Conservation (phyloP, 1,140 invertebrate species). For the Pissodes strobi region DNA sequence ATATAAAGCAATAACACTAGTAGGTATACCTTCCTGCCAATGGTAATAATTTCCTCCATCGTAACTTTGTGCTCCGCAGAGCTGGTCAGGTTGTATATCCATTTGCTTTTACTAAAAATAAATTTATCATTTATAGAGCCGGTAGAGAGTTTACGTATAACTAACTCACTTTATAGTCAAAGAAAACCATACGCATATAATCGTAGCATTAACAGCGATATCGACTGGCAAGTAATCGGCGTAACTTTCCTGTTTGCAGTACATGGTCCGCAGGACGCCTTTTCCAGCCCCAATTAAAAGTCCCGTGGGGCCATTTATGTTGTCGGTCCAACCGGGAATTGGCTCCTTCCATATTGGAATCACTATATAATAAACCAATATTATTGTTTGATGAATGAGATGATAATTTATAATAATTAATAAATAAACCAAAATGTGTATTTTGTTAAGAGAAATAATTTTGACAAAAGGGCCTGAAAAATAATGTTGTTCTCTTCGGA, state of each 20-base stretch:
- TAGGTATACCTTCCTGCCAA: conserved; percentile 68
- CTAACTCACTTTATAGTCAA: no score
- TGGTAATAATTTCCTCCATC: conserved; percentile 80
- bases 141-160: background rate
- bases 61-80: conserved; percentile 81
- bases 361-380: conserved; percentile 60
- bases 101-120: conserved; percentile 36
- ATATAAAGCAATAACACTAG: background rate
- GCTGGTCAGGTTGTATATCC: conserved; percentile 72
- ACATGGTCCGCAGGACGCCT: conserved; percentile 84
- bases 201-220: conserved; percentile 75
- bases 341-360: conserved; percentile 82
- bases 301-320: conserved; percentile 87
- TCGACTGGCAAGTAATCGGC: conserved; percentile 90
- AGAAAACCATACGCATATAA: conserved; percentile 51
- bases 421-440: background rate
- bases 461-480: no score
- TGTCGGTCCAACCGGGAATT: conserved; percentile 90
- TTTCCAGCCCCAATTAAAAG: conserved; percentile 79
- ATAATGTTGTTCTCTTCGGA: no score
- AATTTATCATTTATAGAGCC: background rate
- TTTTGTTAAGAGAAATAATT: no score
- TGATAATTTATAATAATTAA: background rate
- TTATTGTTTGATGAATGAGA: background rate
- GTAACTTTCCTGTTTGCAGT: conserved; percentile 73